A percentile compares a stretch with the other conserved stretches of the same genome.
These are phyloP conservation scores for Sander vitreus DNA, from an alignment of 2,113 vertebrate genomes.

Conservation along the genomic window DNA sequence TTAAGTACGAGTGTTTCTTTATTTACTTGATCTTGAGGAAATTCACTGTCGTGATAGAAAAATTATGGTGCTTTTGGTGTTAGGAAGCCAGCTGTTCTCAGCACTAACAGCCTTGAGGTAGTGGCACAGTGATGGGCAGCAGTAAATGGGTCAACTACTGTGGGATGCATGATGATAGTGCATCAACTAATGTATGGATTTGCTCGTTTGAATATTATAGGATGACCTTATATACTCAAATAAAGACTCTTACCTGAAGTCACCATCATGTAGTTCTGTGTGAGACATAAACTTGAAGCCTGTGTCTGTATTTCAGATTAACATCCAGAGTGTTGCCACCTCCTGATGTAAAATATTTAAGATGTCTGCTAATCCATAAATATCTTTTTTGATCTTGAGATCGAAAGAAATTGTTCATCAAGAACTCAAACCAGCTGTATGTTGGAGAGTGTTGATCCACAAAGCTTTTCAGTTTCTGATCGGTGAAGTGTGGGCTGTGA, in stretches of 20 bases:
- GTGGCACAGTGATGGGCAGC: background rate
- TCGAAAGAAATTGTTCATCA: background rate
- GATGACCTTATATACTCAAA: background rate
- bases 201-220: conserved; percentile 4
- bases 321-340: background rate
- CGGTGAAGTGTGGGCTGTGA: conserved; percentile 54
- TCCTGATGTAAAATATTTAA: background rate
- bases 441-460: conserved; percentile 5
- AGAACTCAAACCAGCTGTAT: background rate
- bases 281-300: background rate
- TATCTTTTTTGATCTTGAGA: background rate
- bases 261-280: background rate
- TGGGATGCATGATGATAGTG: conserved; percentile 22
- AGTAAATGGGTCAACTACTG: conserved; percentile 8
- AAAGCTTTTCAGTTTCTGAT: conserved; percentile 29
- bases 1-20: background rate
- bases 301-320: background rate
- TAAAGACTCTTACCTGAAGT: background rate
- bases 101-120: background rate
- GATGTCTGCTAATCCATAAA: background rate
- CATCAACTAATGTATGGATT: background rate
- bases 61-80: conserved; percentile 18
- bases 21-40: background rate
- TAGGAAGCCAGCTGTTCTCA: conserved; percentile 2
- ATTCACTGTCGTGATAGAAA: conserved; percentile 15